phyloP scores from a whole-genome alignment of 2,888 invertebrate species.

The Hydroisotoma schaefferi region DNA sequence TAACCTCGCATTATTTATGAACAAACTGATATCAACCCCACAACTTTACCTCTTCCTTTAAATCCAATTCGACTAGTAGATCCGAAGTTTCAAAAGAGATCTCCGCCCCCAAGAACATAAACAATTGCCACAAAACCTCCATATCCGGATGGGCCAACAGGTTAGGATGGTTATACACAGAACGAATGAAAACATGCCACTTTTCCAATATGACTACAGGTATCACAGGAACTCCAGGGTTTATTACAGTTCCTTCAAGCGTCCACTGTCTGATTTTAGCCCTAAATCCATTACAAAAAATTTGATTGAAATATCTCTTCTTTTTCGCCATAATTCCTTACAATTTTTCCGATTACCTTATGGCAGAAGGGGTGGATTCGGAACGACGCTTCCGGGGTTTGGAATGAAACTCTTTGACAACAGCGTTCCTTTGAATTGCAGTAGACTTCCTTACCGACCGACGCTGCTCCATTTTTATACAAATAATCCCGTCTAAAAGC shows the following conservation, averaged over 20 bases:
- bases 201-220: conserved; percentile 4
- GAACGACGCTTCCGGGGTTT: too few species aligned
- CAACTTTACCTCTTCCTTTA: conserved; percentile 22
- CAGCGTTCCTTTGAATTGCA: too few species aligned
- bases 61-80: conserved; percentile 33
- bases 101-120: conserved; percentile 28
- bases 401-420: too few species aligned
- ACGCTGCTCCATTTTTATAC: too few species aligned
- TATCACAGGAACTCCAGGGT: conserved; percentile 24
- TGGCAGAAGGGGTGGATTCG: too few species aligned
- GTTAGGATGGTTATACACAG: conserved; percentile 34
- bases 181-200: conserved; percentile 32
- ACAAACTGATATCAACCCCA: neutral
- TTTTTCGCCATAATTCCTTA: too few species aligned
- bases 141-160: conserved; percentile 31
- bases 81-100: conserved; percentile 24
- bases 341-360: too few species aligned
- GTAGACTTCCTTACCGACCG: too few species aligned
- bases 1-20: neutral
- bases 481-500: too few species aligned
- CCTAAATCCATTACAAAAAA: neutral
- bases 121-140: conserved; percentile 23
- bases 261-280: neutral
- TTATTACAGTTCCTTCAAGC: conserved; percentile 10
- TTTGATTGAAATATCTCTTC: too few species aligned